Evolutionary conservation across 2,113 vertebrate species (phyloP).

Genomic region (Plecturocebus donacophilus): DNA sequence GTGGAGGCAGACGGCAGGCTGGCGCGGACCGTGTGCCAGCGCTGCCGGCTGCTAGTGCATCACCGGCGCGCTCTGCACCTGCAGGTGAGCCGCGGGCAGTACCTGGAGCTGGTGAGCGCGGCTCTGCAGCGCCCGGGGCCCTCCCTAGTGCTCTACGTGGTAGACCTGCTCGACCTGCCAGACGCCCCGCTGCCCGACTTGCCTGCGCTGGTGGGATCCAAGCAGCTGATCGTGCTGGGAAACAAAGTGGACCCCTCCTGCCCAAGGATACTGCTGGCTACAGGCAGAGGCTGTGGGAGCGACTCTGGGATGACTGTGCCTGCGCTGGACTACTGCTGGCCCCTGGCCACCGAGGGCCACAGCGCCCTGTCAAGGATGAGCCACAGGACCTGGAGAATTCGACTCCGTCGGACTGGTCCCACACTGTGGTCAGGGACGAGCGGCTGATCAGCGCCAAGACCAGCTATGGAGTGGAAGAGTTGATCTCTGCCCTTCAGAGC

Average conservation of each 20-base stretch:
- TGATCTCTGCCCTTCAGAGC: no score
- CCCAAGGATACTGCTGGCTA: constrained; percentile 87
- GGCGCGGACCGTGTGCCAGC: constrained; percentile 86
- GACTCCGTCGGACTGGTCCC: no score
- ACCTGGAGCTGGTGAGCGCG: constrained; percentile 81
- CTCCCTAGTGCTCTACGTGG: constrained; percentile 90
- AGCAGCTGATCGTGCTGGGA: constrained; percentile 86
- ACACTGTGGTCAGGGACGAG: no score
- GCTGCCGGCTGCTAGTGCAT: constrained; percentile 89
- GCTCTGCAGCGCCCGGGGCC: constrained; percentile 79
- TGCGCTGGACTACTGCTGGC: constrained; percentile 32
- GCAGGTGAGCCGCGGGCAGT: constrained; percentile 84
- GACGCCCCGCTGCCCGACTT: constrained; percentile 87
- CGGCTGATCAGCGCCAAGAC: no score
- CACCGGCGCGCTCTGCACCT: constrained; percentile 86
- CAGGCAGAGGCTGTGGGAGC: constrained; percentile 85
- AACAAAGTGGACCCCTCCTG: constrained; percentile 94
- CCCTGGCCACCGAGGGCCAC: no score
- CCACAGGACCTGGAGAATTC: no score
- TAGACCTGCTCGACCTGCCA: constrained; percentile 92
- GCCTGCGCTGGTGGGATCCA: constrained; percentile 77
- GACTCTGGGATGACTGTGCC: constrained; percentile 82
- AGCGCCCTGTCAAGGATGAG: no score
- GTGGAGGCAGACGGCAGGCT: background rate
- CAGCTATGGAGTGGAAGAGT: no score